A percentile compares a stretch with the other conserved stretches of the same genome.
Evolutionary conservation across 2,888 invertebrate genomes (phyloP).

Genomic region (Spilosoma lubricipeda): DNA sequence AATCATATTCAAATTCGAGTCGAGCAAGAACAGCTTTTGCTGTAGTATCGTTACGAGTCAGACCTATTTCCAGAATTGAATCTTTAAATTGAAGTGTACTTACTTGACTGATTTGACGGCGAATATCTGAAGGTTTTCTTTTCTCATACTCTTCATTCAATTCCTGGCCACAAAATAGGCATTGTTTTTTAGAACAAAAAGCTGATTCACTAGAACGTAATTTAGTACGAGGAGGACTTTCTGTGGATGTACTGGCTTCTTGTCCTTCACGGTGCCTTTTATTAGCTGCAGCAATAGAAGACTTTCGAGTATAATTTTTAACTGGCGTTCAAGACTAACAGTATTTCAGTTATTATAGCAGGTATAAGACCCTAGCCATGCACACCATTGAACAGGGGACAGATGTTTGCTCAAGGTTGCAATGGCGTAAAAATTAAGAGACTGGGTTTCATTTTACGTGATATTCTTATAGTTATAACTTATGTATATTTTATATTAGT

Average conservation of each 20-base stretch:
- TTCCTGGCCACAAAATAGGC: slow-evolving; percentile 3
- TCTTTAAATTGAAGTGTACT: slow-evolving; percentile 1
- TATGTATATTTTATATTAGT: too few species aligned
- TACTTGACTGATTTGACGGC: background rate
- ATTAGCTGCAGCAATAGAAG: background rate
- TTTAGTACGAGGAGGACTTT: slow-evolving; percentile 8
- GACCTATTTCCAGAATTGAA: slow-evolving; percentile 1
- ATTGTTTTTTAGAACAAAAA: background rate
- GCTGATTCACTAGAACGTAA: background rate
- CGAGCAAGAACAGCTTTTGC: slow-evolving; percentile 1
- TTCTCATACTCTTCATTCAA: background rate
- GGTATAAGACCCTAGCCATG: too few species aligned
- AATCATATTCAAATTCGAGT: slow-evolving; percentile 1
- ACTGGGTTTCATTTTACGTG: too few species aligned
- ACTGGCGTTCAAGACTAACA: background rate
- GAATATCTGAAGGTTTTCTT: background rate
- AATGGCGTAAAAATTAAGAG: too few species aligned
- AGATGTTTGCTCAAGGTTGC: too few species aligned
- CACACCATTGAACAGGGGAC: too few species aligned
- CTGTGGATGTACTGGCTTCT: background rate
- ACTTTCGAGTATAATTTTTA: background rate
- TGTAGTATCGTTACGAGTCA: slow-evolving; percentile 1
- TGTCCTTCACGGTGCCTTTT: background rate
- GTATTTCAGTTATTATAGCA: too few species aligned
- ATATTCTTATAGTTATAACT: too few species aligned